Evolutionary conservation across 2,888 invertebrate species (phyloP).

Genomic region (Mycogona germanica): DNA sequence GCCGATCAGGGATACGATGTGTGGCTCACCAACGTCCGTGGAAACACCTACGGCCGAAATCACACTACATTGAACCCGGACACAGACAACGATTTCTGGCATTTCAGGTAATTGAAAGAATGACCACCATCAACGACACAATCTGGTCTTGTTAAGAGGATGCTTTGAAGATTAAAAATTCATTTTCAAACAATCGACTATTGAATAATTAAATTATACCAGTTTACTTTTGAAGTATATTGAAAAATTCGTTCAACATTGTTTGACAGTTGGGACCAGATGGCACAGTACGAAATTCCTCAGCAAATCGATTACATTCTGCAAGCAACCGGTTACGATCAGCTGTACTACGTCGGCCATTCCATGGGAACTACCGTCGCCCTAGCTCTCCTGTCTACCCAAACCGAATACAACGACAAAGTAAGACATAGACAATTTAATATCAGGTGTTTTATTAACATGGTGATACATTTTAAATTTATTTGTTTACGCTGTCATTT

Average conservation of each 20-base stretch:
- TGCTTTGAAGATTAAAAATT: too few relatives aligned
- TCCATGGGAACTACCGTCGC: slow-evolving; percentile 68
- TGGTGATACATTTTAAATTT: too few relatives aligned
- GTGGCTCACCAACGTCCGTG: slow-evolving; percentile 36
- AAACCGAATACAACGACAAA: slow-evolving; percentile 18
- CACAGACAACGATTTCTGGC: slow-evolving; percentile 31
- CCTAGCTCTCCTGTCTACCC: slow-evolving; percentile 23
- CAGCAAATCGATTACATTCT: slow-evolving; percentile 65
- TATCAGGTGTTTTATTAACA: too few relatives aligned
- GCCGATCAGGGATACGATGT: slow-evolving; percentile 36
- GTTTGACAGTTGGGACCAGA: slow-evolving; percentile 11
- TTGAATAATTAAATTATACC: too few relatives aligned
- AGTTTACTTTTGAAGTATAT: too few relatives aligned
- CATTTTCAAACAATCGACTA: neutral
- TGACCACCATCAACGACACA: too few relatives aligned
- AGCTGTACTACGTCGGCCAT: slow-evolving; percentile 71
- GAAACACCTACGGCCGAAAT: slow-evolving; percentile 32
- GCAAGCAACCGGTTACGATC: slow-evolving; percentile 42
- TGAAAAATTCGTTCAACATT: too few relatives aligned
- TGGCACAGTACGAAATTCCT: slow-evolving; percentile 67
- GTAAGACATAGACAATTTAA: slow-evolving; percentile 17
- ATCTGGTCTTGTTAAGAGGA: too few relatives aligned
- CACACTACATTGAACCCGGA: slow-evolving; percentile 28
- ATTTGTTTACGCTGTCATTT: too few relatives aligned
- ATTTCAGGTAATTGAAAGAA: slow-evolving; percentile 23